Evolutionary conservation across 2,113 vertebrate species (phyloP), one percentile per base, ranked within the genome.

Genomic region (Tetrax tetrax): DNA sequence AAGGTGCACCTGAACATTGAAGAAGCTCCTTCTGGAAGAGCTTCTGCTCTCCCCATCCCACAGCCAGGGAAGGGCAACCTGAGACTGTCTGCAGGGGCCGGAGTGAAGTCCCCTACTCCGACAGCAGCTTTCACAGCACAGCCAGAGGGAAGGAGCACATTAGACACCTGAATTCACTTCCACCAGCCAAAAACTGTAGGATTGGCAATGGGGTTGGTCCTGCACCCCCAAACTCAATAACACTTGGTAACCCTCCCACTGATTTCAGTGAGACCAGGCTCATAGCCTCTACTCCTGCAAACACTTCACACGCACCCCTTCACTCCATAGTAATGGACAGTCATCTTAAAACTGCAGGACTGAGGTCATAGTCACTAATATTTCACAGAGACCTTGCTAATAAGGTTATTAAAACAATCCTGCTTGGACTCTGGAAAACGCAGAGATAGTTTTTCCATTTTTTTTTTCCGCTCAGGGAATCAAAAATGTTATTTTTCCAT

Each of bases 331-430:
- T 21, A 51, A 59, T 9, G 14, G 19, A 56, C 16, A 35, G 38
- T 28, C 1, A 0, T 21, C 63, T 38, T 86, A 83, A 82, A 84
- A 79, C 53, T 24, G 41, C 48, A 69, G n/a, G 45, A 33, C 1
- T 9, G 10, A 75, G 57, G 83, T 71, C n/a, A 51, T 1, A 77
- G 85, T 14, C 75, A 70, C 75, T 63, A 41, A 1, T 38, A 72
- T 92, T 94, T 90, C 48, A 50, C 38, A 79, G 0, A 76, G 77
- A 65, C 63, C 76, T 72, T 72, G 35, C 28, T 95, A 92, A 84
- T 87, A 96, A 94, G 80, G 89, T 90, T 93, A 93, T 71, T 97
- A 81, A 95, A 95, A 85, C 83, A 94, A 76, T 69, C 37, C 74
- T 65, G n/a, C 61, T 54, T 95, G 69, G 74, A 47, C 77, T 72